Percentiles rank a stretch among this genome's conserved stretches.
Evolutionary conservation across 2,797 vertebrate genomes (phyloP).

Genomic region (Crocidura indochinensis): DNA sequence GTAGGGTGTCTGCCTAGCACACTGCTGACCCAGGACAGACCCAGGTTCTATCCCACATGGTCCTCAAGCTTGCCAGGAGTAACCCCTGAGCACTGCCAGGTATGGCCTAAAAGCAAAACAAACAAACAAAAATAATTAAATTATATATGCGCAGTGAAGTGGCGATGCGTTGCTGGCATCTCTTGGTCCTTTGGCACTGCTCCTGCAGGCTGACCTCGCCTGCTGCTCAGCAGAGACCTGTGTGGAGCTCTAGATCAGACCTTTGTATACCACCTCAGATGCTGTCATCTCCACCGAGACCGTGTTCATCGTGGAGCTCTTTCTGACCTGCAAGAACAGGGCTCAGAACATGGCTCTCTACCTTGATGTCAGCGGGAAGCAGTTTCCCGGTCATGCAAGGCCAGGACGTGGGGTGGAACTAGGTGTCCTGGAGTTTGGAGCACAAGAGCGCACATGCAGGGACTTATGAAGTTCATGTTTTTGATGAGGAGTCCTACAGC

Average conservation of each 20-base stretch:
- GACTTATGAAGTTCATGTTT: slow-evolving; percentile 96
- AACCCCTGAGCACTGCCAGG: too few relatives aligned
- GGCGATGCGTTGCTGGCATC: slow-evolving; percentile 70
- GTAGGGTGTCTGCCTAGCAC: too few relatives aligned
- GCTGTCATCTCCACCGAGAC: slow-evolving; percentile 97
- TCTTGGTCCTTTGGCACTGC: slow-evolving; percentile 71
- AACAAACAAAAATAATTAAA: too few relatives aligned
- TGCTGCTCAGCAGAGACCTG: slow-evolving; percentile 92
- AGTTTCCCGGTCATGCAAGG: slow-evolving; percentile 96
- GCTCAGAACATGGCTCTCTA: slow-evolving; percentile 96
- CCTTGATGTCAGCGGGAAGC: slow-evolving; percentile 95
- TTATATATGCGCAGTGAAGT: slow-evolving; percentile 72
- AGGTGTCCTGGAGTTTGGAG: slow-evolving; percentile 97
- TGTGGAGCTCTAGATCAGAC: slow-evolving; percentile 94
- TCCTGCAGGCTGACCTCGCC: slow-evolving; percentile 79
- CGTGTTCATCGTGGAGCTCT: slow-evolving; percentile 97
- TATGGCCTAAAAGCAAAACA: too few relatives aligned
- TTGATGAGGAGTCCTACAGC: slow-evolving; percentile 97
- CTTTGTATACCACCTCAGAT: slow-evolving; percentile 96
- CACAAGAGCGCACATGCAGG: slow-evolving; percentile 95
- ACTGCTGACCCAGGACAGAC: too few relatives aligned
- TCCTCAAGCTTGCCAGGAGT: too few relatives aligned
- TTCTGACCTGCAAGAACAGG: slow-evolving; percentile 95
- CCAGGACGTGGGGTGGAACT: slow-evolving; percentile 96
- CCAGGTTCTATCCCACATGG: too few relatives aligned